phyloP scores from a whole-genome alignment of 2,797 vertebrate genomes.

The Poliocrania exsul region DNA sequence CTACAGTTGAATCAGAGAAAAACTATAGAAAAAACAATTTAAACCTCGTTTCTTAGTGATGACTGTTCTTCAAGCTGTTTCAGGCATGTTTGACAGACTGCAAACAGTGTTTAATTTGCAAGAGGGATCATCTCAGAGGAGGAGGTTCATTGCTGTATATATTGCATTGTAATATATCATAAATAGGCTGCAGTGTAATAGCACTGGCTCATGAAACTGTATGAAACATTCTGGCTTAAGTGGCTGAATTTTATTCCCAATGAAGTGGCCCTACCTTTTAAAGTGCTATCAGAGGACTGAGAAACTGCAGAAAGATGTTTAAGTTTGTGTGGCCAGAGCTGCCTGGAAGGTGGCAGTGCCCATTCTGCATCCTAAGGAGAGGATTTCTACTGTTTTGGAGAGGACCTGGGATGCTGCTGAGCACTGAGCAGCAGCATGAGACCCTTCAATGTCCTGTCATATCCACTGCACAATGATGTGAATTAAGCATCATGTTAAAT shows the following conservation, averaged over 20 bases:
- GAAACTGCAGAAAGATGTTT: neutral
- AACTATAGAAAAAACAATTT: neutral
- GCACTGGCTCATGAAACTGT: neutral
- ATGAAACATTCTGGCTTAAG: neutral
- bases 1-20: neutral
- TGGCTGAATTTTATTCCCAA: neutral
- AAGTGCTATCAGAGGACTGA: neutral
- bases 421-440: fast-evolving
- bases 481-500: neutral
- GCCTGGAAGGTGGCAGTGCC: neutral
- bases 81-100: neutral
- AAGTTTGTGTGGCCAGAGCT: neutral
- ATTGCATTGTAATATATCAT: neutral
- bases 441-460: neutral
- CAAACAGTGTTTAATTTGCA: neutral
- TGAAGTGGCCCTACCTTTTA: neutral
- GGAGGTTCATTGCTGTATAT: neutral
- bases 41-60: neutral
- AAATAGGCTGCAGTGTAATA: neutral
- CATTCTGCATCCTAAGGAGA: neutral
- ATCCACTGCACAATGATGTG: neutral
- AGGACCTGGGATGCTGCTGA: neutral
- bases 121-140: neutral
- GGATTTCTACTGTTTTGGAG: neutral
- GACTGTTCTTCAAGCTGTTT: neutral